Evolutionary conservation across 2,888 invertebrate genomes (phyloP).

Genomic region (Clunio marinus): DNA sequence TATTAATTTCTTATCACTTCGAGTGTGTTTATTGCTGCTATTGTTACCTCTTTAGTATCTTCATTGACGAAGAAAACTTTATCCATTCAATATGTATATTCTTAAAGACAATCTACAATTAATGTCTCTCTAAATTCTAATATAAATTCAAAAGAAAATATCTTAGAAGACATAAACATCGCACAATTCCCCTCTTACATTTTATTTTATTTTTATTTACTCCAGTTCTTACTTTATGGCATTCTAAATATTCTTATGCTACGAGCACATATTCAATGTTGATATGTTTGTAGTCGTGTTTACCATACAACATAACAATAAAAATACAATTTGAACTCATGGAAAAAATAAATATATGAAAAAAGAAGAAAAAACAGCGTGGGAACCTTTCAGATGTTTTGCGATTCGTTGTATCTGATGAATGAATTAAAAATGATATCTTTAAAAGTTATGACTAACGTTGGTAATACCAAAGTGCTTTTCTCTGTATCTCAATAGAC

Average conservation of each 20-base stretch:
- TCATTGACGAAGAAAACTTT: too few species aligned
- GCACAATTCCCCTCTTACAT: conserved; percentile 24
- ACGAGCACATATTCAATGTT: not conserved
- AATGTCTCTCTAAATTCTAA: too few species aligned
- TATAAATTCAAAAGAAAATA: too few species aligned
- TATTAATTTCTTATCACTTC: conserved; percentile 16
- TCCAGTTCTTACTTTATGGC: conserved; percentile 37
- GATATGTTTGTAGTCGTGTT: conserved; percentile 23
- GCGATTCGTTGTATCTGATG: conserved; percentile 24
- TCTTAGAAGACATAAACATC: conserved; percentile 2
- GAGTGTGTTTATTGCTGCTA: not conserved
- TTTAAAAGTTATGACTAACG: conserved; percentile 27
- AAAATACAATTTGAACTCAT: conserved; percentile 38
- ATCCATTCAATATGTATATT: too few species aligned
- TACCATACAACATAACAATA: conserved; percentile 29
- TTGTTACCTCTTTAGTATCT: not conserved
- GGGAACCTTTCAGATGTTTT: conserved; percentile 37
- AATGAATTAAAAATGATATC: conserved; percentile 27
- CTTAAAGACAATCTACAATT: too few species aligned
- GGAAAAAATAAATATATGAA: conserved; percentile 6
- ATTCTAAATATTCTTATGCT: conserved; percentile 33
- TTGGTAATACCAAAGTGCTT: conserved; percentile 19
- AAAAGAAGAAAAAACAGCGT: conserved; percentile 37
- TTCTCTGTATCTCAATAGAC: not conserved
- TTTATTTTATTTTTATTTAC: conserved; percentile 35